Evolutionary conservation across 1,140 invertebrate species (phyloP).

Genomic region (Drosophila punjabiensis): DNA sequence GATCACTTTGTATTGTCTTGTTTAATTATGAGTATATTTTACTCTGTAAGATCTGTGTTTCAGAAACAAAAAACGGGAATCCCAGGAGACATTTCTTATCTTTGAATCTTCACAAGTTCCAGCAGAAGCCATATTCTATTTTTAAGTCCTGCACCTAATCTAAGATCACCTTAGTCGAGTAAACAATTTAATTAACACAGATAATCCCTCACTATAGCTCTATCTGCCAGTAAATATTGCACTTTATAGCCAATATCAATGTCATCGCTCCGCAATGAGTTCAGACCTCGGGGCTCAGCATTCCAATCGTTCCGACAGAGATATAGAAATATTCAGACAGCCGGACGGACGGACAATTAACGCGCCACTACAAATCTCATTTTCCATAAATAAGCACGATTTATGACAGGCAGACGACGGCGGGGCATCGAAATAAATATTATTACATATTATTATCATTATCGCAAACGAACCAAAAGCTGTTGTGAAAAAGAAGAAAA

Average conservation of each 20-base stretch:
- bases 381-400: conserved; percentile 75
- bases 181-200: conserved; percentile 54
- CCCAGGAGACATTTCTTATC: background rate
- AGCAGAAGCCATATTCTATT: background rate
- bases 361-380: conserved; percentile 73
- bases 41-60: background rate
- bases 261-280: conserved; percentile 65
- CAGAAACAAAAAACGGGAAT: background rate
- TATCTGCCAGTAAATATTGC: conserved; percentile 10
- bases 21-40: background rate
- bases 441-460: conserved; percentile 74
- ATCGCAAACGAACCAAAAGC: conserved; percentile 53
- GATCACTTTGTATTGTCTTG: background rate
- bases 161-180: conserved; percentile 36
- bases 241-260: conserved; percentile 59
- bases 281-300: conserved; percentile 34
- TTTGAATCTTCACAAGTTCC: background rate
- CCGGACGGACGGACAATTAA: conserved; percentile 48
- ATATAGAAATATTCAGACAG: conserved; percentile 11
- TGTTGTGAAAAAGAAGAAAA: conserved; percentile 39
- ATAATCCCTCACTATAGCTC: conserved; percentile 12
- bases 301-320: conserved; percentile 63
- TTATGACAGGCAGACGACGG: conserved; percentile 49
- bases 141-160: background rate
- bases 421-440: conserved; percentile 54